Evolutionary conservation across 1,140 invertebrate species (phyloP).

Genomic region (Melipona quadrifasciata): DNA sequence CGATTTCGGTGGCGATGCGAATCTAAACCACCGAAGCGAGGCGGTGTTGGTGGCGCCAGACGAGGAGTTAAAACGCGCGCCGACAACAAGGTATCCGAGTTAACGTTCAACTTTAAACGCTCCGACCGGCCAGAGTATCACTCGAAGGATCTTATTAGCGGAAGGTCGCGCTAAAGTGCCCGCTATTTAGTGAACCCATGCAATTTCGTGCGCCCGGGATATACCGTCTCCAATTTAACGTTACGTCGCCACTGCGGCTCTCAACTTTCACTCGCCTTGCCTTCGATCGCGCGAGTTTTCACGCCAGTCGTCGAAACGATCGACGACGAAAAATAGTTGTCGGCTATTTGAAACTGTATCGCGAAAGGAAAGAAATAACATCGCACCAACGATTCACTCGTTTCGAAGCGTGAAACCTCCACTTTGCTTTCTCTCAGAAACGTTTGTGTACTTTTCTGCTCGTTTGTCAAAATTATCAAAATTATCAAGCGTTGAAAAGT

Average conservation of each 20-base stretch:
- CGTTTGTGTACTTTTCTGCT: too few species aligned
- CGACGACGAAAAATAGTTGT: too few species aligned
- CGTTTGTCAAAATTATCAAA: too few species aligned
- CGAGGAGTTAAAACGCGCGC: not conserved
- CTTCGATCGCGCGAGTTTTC: not conserved
- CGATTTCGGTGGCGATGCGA: not conserved
- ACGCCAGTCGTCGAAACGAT: not conserved
- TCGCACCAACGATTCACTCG: too few species aligned
- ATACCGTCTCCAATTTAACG: conserved; percentile 42
- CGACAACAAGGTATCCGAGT: conserved; percentile 29
- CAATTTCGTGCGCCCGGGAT: conserved; percentile 48
- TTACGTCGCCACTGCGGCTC: conserved; percentile 36
- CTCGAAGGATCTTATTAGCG: conserved; percentile 59
- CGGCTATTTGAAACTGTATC: too few species aligned
- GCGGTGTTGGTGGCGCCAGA: not conserved
- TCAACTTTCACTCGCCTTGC: conserved; percentile 23
- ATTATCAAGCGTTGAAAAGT: too few species aligned
- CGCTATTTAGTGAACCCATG: conserved; percentile 58
- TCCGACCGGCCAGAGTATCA: conserved; percentile 37
- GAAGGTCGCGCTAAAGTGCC: conserved; percentile 62
- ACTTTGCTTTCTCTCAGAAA: too few species aligned
- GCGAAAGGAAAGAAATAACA: too few species aligned
- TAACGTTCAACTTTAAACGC: conserved; percentile 63
- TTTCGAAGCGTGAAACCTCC: too few species aligned
- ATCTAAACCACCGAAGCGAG: not conserved